Evolutionary conservation across 64 coral and sea anemone genomes (phyloP).

Genomic region (Orbicella faveolata): DNA sequence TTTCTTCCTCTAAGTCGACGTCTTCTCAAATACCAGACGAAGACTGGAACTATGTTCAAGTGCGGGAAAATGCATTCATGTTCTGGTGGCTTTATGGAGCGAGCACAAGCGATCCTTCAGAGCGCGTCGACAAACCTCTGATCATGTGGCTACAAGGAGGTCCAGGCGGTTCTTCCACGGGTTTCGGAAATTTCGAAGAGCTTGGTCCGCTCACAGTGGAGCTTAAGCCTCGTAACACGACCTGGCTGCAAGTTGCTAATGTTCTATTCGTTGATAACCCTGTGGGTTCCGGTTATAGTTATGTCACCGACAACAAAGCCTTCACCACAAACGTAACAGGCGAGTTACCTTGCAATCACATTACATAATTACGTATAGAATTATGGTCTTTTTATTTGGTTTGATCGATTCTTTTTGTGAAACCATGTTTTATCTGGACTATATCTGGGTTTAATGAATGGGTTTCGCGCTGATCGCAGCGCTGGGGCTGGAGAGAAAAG

Average conservation of each 20-base stretch:
- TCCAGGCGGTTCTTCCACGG: slow-evolving; percentile 86
- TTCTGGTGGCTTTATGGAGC: slow-evolving; percentile 99
- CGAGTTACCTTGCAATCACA: background rate
- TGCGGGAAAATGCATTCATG: slow-evolving; percentile 82
- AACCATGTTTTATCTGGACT: too few species aligned
- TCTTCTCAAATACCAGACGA: slow-evolving; percentile 70
- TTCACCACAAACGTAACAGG: slow-evolving; percentile 92
- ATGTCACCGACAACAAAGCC: slow-evolving; percentile 80
- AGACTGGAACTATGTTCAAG: slow-evolving; percentile 88
- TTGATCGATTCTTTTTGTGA: background rate
- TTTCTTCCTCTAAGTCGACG: background rate
- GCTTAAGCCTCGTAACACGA: slow-evolving; percentile 73
- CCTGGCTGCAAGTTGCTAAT: slow-evolving; percentile 84
- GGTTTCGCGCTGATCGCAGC: too few species aligned
- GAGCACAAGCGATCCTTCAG: background rate
- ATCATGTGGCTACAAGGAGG: slow-evolving; percentile 98
- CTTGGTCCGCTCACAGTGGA: slow-evolving; percentile 84
- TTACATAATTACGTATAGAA: background rate
- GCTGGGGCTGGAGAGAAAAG: too few species aligned
- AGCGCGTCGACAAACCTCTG: slow-evolving; percentile 64
- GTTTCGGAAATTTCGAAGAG: slow-evolving; percentile 96
- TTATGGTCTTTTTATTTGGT: background rate
- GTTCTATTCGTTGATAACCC: slow-evolving; percentile 98
- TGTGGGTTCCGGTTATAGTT: slow-evolving; percentile 85
- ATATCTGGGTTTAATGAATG: too few species aligned